These are phyloP conservation scores for Thunnus maccoyii DNA, from an alignment of 2,113 vertebrate genomes.

Conservation along the genomic window DNA sequence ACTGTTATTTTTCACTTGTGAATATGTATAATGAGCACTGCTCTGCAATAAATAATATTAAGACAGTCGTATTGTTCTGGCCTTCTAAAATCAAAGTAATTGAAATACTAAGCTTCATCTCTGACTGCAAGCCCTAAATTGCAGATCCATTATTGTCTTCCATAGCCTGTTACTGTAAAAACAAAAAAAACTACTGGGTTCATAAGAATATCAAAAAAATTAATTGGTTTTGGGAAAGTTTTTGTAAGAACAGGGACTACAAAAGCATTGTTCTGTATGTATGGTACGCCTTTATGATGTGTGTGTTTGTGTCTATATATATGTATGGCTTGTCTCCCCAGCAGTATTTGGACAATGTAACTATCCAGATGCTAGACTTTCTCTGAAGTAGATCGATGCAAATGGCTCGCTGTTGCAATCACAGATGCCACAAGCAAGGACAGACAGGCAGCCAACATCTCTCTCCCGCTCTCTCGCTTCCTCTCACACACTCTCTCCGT, in stretches of 20 bases:
- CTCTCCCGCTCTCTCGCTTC: constrained; percentile 27
- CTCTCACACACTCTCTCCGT: constrained; percentile 44
- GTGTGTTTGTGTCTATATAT: constrained; percentile 6
- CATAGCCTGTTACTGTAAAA: constrained; percentile 14
- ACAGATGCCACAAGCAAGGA: constrained; percentile 72
- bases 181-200: constrained; percentile 32
- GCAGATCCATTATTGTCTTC: constrained; percentile 48
- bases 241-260: constrained; percentile 11
- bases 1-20: constrained; percentile 65
- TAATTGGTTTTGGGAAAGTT: constrained; percentile 37
- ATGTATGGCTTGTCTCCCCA: background rate
- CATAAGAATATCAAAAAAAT: constrained; percentile 25
- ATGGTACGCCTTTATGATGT: background rate
- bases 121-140: constrained; percentile 47
- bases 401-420: constrained; percentile 66
- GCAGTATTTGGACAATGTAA: constrained; percentile 43
- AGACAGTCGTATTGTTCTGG: constrained; percentile 67
- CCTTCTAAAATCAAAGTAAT: constrained; percentile 64
- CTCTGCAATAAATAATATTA: constrained; percentile 66
- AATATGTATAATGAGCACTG: constrained; percentile 62
- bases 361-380: constrained; percentile 57
- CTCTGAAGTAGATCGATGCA: constrained; percentile 65
- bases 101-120: constrained; percentile 60
- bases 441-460: constrained; percentile 59
- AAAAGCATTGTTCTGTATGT: background rate